These are phyloP conservation scores for Lindbergichthys nudifrons DNA, from an alignment of 2,797 vertebrate genomes.

Conservation along the genomic window DNA sequence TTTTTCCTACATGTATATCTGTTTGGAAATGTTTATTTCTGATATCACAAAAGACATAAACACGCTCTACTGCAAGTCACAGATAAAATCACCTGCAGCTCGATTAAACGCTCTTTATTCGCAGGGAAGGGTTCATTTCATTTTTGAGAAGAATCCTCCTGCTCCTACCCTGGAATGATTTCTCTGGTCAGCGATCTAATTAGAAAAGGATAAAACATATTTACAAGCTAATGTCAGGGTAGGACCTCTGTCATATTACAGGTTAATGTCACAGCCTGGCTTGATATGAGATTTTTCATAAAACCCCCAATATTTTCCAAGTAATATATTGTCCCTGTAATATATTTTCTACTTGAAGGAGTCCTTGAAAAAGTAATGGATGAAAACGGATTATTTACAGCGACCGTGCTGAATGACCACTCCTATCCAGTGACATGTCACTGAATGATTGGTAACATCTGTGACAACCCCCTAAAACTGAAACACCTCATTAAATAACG, in stretches of 20 bases:
- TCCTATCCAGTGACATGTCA: not conserved
- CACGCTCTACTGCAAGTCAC: not conserved
- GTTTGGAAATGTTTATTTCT: not conserved
- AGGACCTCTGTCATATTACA: constrained; percentile 20
- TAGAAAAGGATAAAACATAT: constrained; percentile 42
- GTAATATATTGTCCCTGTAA: constrained; percentile 19
- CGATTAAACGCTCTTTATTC: constrained; percentile 5
- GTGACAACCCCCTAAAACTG: no score
- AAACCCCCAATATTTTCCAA: constrained; percentile 29
- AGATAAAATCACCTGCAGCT: constrained; percentile 5
- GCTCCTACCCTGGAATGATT: constrained; percentile 23
- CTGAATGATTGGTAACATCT: constrained; percentile 6
- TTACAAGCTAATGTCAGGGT: constrained; percentile 35
- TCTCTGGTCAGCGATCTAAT: constrained; percentile 29
- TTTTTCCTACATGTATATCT: not conserved
- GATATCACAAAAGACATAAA: not conserved
- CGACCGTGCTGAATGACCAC: not conserved
- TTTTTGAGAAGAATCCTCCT: constrained; percentile 25
- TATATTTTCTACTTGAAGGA: constrained; percentile 5
- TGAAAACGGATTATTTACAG: constrained; percentile 5
- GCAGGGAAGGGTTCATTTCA: not conserved
- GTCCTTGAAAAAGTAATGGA: constrained; percentile 29
- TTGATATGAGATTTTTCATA: constrained; percentile 42
- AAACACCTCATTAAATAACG: no score
- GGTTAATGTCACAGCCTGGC: constrained; percentile 20